Conservation (phyloP, 2,888 invertebrate genomes). For the Gortyna flavago region DNA sequence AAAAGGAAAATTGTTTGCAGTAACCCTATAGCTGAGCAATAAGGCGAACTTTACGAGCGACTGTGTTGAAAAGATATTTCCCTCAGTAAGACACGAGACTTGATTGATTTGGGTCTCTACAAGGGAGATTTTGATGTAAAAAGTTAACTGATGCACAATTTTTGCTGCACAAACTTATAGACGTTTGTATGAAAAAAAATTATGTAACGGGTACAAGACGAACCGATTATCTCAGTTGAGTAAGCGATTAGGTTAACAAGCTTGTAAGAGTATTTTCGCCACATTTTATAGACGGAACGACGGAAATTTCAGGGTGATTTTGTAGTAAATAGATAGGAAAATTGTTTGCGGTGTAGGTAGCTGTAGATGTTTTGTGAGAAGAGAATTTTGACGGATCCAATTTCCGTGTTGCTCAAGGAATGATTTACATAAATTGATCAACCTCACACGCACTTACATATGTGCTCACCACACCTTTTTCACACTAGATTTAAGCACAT, state of each 20-base stretch:
- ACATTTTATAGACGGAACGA: constrained; percentile 32
- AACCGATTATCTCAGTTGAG: constrained; percentile 63
- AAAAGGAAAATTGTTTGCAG: constrained; percentile 14
- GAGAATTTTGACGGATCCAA: not conserved
- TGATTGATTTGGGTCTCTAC: not conserved
- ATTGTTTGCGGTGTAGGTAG: not conserved
- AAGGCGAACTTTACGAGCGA: not conserved
- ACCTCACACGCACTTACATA: too few species aligned
- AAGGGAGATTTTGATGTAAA: not conserved
- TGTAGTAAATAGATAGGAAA: constrained; percentile 24
- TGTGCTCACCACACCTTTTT: too few species aligned
- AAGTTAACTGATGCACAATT: not conserved
- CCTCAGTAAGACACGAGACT: not conserved
- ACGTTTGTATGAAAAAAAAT: not conserved
- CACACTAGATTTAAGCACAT: too few species aligned
- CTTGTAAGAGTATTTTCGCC: constrained; percentile 45
- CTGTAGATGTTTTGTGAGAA: not conserved
- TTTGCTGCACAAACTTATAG: not conserved
- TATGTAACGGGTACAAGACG: constrained; percentile 23
- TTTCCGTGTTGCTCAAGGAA: not conserved
- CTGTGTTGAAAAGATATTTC: not conserved
- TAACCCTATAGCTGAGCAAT: not conserved
- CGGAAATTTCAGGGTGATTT: constrained; percentile 14
- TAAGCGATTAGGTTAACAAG: constrained; percentile 59
- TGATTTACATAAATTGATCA: not conserved